phyloP scores from a whole-genome alignment of 2,113 vertebrate genomes.

The Laticauda colubrina region DNA sequence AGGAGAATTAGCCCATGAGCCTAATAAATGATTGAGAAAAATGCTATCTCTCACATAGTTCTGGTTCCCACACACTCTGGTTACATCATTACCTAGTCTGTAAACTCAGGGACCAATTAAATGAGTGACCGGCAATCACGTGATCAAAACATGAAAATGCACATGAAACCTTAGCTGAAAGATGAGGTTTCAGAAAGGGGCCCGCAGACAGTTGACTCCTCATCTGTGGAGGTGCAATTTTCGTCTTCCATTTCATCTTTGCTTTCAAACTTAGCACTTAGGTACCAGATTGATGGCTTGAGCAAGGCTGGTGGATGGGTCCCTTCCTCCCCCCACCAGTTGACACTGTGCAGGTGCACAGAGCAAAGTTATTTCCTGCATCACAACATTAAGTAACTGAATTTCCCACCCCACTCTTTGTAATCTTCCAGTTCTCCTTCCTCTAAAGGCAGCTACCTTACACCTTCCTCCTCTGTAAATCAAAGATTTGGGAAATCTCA shows the following conservation, averaged over 20 bases:
- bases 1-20: slow-evolving; percentile 79
- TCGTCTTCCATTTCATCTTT: slow-evolving; percentile 98
- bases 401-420: slow-evolving; percentile 42
- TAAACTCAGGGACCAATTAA: slow-evolving; percentile 85
- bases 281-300: slow-evolving; percentile 82
- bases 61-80: slow-evolving; percentile 99
- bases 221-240: slow-evolving; percentile 91
- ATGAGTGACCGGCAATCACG: slow-evolving; percentile 75
- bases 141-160: slow-evolving; percentile 90
- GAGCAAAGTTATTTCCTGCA: slow-evolving; percentile 74
- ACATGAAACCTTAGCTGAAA: slow-evolving; percentile 85
- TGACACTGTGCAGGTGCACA: slow-evolving; percentile 68
- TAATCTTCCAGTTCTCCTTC: slow-evolving; percentile 37
- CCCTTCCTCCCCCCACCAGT: slow-evolving; percentile 35
- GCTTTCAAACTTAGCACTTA: slow-evolving; percentile 91
- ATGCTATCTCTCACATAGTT: slow-evolving; percentile 89
- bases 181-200: slow-evolving; percentile 91
- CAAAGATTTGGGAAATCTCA: slow-evolving; percentile 17
- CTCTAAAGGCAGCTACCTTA: slow-evolving; percentile 15
- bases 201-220: slow-evolving; percentile 92
- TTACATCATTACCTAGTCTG: slow-evolving; percentile 98
- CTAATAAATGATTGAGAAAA: slow-evolving; percentile 88
- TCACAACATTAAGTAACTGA: slow-evolving; percentile 64
- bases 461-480: slow-evolving; percentile 21
- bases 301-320: slow-evolving; percentile 68